Evolutionary conservation across 2,888 invertebrate genomes (phyloP), one percentile per base, ranked within the genome.

Genomic region (Saturnia pavonia): DNA sequence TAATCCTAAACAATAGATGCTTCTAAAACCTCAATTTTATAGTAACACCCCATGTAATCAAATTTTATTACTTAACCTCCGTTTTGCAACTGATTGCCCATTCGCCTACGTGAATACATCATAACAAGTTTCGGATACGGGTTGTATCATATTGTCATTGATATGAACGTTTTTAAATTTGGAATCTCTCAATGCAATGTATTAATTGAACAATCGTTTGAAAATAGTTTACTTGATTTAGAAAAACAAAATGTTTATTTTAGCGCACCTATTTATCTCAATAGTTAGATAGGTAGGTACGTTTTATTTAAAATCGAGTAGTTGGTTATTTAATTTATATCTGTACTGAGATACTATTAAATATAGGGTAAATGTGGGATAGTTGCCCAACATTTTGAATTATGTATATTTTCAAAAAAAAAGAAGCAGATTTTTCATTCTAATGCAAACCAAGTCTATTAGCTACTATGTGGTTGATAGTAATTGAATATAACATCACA

Each of bases 71-170:
- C 54, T 48, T 57, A 57, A 71, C 65, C 70, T 68, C 22, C 27
- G 65, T 63, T 67, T 69, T 67, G 68, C 67, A 69, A 69, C 66
- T 70, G 71, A 69, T 74, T 72, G 43, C 16, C 45, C 42, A 73
- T 68, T 68, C 42, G 63, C 68, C 51, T 51, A 25, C 25, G n/a
- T 65, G 51, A 27, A 68, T 19, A 71, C 45, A 51, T 71, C 65
- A 68, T 54, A 65, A 45, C 42, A 54, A 25, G n/a, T 43, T 69
- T 70, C 16, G 65, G 40, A 40, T 65, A 40, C 40, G 40, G 40
- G n/a, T 65, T 40, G 19, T 40, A 65, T 60, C 57, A 27, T 40
- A 65, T 65, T 19, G 40, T 19, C 40, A n/a, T 65, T n/a, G 65
- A n/a, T n/a, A 40, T 8, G 1, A 27, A 63, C 6, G 14, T 16